phyloP scores from a whole-genome alignment of 2,797 vertebrate genomes.

The Antrozous pallidus region DNA sequence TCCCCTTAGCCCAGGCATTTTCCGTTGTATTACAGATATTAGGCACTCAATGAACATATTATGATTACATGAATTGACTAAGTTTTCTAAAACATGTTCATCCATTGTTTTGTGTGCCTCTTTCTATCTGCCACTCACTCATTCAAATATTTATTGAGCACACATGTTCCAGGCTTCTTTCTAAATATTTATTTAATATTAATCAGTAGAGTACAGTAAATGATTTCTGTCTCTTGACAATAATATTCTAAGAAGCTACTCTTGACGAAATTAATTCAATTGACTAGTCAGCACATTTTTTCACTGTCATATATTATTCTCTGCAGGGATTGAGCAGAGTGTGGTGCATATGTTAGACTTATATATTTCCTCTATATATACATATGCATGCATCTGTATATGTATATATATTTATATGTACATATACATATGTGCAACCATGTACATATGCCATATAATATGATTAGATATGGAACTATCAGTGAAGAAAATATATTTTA shows the following conservation, averaged over 20 bases:
- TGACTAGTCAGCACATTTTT: neutral
- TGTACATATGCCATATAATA: neutral
- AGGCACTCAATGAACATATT: neutral
- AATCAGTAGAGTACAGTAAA: neutral
- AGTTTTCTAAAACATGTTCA: neutral
- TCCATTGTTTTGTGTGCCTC: neutral
- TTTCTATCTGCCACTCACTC: neutral
- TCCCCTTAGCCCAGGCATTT: accelerated
- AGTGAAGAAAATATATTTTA: neutral
- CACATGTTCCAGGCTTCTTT: neutral
- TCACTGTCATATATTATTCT: neutral
- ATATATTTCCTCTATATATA: neutral
- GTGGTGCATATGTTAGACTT: neutral
- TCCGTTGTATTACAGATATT: neutral
- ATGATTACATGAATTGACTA: neutral
- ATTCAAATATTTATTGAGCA: neutral
- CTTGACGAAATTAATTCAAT: neutral
- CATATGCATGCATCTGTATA: no score
- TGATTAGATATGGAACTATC: neutral
- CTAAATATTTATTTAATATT: neutral
- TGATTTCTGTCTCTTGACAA: neutral
- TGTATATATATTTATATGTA: neutral
- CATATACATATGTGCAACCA: neutral
- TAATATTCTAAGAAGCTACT: neutral
- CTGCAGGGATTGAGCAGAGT: accelerated